Conservation (phyloP, 2,113 vertebrate species). For the Deroptyus accipitrinus region DNA sequence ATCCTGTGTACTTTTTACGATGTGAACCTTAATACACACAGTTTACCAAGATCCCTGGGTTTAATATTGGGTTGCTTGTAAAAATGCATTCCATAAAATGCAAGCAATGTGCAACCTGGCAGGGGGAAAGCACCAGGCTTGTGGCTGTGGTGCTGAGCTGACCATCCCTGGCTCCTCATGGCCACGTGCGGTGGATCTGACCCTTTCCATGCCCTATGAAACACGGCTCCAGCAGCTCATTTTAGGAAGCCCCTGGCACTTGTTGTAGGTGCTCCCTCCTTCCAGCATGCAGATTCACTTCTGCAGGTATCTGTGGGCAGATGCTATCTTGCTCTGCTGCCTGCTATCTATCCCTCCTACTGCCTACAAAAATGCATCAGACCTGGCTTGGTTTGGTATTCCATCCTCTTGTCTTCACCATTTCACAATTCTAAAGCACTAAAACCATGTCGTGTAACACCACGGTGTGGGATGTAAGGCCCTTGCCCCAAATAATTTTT, state of each 20-base stretch:
- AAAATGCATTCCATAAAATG: not conserved
- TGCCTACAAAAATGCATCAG: not conserved
- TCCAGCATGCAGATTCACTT: not conserved
- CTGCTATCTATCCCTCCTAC: not conserved
- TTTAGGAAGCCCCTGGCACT: not conserved
- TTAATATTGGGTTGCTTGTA: not conserved
- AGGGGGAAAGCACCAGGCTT: not conserved
- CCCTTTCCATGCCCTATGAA: fast-evolving
- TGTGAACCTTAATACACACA: not conserved
- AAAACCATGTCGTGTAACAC: not conserved
- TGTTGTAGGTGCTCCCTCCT: not conserved
- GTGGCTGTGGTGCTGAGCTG: not conserved
- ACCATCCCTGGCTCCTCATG: not conserved
- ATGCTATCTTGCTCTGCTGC: fast-evolving
- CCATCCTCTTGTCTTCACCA: not conserved
- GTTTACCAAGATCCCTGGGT: not conserved
- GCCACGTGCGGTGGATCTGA: fast-evolving
- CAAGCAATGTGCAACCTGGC: not conserved
- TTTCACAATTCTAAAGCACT: not conserved
- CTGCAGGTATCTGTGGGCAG: not conserved
- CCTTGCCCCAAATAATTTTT: not conserved
- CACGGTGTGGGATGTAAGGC: not conserved
- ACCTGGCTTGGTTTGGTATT: not conserved
- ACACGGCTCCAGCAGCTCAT: fast-evolving
- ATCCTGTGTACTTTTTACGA: not conserved